A percentile compares a stretch with the other conserved stretches of the same genome.
phyloP scores from a whole-genome alignment of 2,888 invertebrate genomes.

The Pilophorus perplexus region DNA sequence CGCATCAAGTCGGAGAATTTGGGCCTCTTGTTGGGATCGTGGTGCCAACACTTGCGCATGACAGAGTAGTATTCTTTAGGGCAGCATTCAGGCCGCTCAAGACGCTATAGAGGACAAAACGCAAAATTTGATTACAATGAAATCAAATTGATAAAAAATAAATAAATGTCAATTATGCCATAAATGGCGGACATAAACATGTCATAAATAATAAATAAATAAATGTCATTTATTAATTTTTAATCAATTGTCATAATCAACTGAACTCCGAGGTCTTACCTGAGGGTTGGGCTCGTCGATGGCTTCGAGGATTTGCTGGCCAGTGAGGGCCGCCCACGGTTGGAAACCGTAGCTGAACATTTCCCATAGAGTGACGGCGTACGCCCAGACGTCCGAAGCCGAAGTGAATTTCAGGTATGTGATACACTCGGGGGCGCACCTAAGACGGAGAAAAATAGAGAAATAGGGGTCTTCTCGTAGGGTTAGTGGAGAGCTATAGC shows the following conservation, averaged over 20 bases:
- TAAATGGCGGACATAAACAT: too few species aligned
- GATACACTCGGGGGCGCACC: conserved; percentile 98
- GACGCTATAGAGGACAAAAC: conserved; percentile 61
- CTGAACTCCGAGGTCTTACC: too few species aligned
- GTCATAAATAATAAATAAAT: too few species aligned
- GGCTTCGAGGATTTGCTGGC: conserved; percentile 90
- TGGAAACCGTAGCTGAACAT: conserved; percentile 99
- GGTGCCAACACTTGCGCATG: conserved; percentile 96
- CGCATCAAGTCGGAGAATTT: conserved; percentile 82
- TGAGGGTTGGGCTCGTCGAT: conserved; percentile 90
- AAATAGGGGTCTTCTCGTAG: conserved; percentile 19
- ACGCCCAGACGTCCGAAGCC: conserved; percentile 97
- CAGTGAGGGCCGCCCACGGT: conserved; percentile 94
- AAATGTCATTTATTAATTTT: too few species aligned
- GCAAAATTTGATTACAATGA: background rate
- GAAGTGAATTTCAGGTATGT: conserved; percentile 93
- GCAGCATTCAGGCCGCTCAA: conserved; percentile 92
- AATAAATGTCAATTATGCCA: background rate
- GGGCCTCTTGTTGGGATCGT: conserved; percentile 83
- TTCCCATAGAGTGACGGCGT: conserved; percentile 97
- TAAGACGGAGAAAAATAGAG: too few species aligned
- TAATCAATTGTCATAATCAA: too few species aligned
- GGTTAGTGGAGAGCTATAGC: too few species aligned
- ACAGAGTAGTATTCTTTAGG: conserved; percentile 87
- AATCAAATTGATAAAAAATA: background rate